Conservation (phyloP, 2,113 vertebrate species). For the Loxodonta africana region DNA sequence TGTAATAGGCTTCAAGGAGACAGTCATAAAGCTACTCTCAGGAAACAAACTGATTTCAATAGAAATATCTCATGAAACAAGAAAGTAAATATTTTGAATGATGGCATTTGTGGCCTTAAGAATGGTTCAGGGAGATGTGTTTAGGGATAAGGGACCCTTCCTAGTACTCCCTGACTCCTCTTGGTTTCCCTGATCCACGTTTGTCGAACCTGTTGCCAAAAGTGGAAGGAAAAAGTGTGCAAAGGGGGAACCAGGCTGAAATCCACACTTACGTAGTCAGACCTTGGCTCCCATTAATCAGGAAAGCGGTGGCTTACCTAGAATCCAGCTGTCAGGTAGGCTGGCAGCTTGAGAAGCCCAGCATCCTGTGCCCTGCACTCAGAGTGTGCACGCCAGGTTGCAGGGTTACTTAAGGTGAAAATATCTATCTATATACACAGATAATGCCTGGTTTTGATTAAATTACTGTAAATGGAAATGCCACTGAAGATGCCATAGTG, state of each 20-base stretch:
- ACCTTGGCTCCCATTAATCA: not conserved
- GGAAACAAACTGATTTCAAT: slow-evolving; percentile 14
- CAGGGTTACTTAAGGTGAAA: not conserved
- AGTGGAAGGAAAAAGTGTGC: not conserved
- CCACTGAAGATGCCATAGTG: not conserved
- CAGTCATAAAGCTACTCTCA: slow-evolving; percentile 2
- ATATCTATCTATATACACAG: not conserved
- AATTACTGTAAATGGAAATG: slow-evolving; percentile 30
- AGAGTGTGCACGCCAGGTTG: not conserved
- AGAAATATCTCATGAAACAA: slow-evolving; percentile 38
- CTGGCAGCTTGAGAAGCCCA: not conserved
- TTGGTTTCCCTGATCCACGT: not conserved
- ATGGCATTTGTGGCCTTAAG: not conserved
- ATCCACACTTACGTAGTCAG: not conserved
- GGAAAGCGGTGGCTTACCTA: not conserved
- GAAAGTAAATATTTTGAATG: not conserved
- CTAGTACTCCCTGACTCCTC: not conserved
- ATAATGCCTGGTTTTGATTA: slow-evolving; percentile 33
- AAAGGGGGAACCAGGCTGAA: not conserved
- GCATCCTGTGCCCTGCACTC: not conserved
- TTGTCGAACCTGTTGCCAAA: not conserved
- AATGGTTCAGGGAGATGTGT: not conserved
- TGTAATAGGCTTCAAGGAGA: not conserved
- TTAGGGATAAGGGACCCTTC: not conserved
- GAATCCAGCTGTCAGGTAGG: not conserved